phyloP scores from a whole-genome alignment of 2,113 vertebrate species.

The Ameiurus melas region DNA sequence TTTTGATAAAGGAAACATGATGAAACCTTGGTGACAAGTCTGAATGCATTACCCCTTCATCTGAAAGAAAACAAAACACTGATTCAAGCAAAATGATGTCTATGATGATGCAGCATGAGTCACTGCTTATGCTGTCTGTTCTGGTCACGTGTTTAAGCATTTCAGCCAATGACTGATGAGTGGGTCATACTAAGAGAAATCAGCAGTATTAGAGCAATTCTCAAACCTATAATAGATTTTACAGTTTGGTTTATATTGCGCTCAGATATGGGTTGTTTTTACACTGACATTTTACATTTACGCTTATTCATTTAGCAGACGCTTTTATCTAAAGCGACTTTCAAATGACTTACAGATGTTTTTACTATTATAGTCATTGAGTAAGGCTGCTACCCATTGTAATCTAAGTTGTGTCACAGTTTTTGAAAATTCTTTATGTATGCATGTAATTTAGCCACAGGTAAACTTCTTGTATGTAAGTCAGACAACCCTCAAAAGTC shows the following conservation, averaged over 20 bases:
- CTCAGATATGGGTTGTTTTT: background rate
- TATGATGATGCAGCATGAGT: conserved; percentile 21
- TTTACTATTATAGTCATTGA: background rate
- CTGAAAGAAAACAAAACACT: conserved; percentile 20
- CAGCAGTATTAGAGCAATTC: background rate
- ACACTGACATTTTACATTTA: too few relatives aligned
- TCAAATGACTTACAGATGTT: too few relatives aligned
- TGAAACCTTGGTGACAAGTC: conserved; percentile 32
- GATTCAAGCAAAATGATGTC: conserved; percentile 14
- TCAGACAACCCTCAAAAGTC: background rate
- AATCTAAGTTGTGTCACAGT: background rate
- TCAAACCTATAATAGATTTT: background rate
- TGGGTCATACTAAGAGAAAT: background rate
- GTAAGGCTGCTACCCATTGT: background rate
- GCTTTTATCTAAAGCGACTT: too few relatives aligned
- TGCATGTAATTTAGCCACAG: background rate
- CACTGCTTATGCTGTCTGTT: conserved; percentile 13
- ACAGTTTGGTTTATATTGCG: background rate
- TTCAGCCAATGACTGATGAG: conserved; percentile 5
- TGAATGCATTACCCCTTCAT: conserved; percentile 31
- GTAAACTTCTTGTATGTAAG: background rate
- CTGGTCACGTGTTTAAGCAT: conserved; percentile 31
- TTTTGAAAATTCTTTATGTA: background rate
- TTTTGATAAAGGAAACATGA: conserved; percentile 45
- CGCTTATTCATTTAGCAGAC: too few relatives aligned